phyloP scores from a whole-genome alignment of 2,797 vertebrate genomes.

The Periophthalmus magnuspinnatus region DNA sequence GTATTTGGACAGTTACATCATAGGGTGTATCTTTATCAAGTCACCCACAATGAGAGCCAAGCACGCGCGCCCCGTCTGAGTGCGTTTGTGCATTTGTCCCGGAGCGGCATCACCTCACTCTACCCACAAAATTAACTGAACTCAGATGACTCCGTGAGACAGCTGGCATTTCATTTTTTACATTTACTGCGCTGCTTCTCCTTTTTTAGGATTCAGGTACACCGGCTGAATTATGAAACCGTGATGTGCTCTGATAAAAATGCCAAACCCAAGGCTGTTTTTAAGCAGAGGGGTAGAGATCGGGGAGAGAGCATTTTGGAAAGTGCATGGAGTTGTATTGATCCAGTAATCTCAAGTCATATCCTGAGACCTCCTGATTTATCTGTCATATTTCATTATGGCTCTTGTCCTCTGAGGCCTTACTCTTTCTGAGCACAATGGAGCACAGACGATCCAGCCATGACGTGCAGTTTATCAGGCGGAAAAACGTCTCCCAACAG shows the following conservation, averaged over 20 bases:
- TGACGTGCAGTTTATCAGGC: constrained; percentile 52
- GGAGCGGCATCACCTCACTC: constrained; percentile 2
- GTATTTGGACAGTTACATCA: constrained; percentile 13
- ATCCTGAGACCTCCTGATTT: constrained; percentile 71
- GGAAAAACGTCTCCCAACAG: constrained; percentile 54
- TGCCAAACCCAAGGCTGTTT: constrained; percentile 3
- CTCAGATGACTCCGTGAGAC: constrained; percentile 9
- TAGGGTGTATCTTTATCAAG: constrained; percentile 13
- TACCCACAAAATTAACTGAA: constrained; percentile 13
- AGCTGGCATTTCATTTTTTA: constrained; percentile 23
- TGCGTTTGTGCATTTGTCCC: constrained; percentile 5
- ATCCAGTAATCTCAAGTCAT: constrained; percentile 69
- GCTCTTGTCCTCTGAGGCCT: constrained; percentile 56
- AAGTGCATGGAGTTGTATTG: constrained; percentile 58
- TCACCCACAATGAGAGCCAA: constrained; percentile 5
- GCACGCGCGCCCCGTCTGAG: constrained; percentile 7
- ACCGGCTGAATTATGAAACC: constrained; percentile 21
- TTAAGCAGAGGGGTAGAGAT: constrained; percentile 13
- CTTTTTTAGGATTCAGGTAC: constrained; percentile 10
- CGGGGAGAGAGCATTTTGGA: constrained; percentile 35
- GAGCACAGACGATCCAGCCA: constrained; percentile 53
- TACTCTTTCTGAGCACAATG: constrained; percentile 53
- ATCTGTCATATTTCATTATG: constrained; percentile 75
- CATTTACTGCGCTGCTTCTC: not conserved
- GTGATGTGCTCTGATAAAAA: constrained; percentile 23